Evolutionary conservation across 2,113 vertebrate genomes (phyloP), one percentile per base, ranked within the genome.

Genomic region (Gnathonemus echidnorhynchus): DNA sequence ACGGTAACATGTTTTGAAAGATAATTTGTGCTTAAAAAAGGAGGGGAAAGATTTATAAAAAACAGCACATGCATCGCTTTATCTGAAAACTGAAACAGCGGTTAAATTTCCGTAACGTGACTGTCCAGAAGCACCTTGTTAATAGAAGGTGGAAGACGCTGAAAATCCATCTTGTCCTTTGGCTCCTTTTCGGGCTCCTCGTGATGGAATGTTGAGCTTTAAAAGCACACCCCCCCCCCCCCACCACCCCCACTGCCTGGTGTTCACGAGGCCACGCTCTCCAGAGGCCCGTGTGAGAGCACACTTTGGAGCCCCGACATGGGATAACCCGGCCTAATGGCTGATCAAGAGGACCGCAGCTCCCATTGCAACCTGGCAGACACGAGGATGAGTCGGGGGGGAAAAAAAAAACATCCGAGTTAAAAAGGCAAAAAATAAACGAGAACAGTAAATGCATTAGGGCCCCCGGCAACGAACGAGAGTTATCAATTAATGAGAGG

Each of bases 151-250:
- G 19, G 45, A 48, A 0, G 24, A n/a, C 24, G 2, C 15, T 24
- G 83, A 11, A 46, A 21, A 85, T n/a, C 83, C 21, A n/a, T 46
- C 9, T 6, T 11, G 45, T 46, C 21, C 83, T 46, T 48, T 48
- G 19, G 21, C 11, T 93, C 91, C 94, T 94, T 93, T 93, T 94
- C 93, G 92, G 93, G 8, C 39, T 45, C 10, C 45, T 21, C 3
- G 1, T 85, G 83, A 24, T 91, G 93, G 92, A 91, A 93, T 93
- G 93, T 92, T 94, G 94, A 92, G 91, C 94, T 94, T 93, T 95
- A 93, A 94, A 94, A 94, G 93, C 94, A 93, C 0, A 13, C 31
- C 53, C 15, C 2, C 42, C n/a, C 70, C 89, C 31, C 49, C n/a
- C 88, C 86, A 27, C 66, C 39, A 0, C 53, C 56, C 10, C 62